Base-by-base conservation (phyloP, 30 jellyfish, hydroid and myxozoan genomes). In the Cassiopea andromeda region DNA sequence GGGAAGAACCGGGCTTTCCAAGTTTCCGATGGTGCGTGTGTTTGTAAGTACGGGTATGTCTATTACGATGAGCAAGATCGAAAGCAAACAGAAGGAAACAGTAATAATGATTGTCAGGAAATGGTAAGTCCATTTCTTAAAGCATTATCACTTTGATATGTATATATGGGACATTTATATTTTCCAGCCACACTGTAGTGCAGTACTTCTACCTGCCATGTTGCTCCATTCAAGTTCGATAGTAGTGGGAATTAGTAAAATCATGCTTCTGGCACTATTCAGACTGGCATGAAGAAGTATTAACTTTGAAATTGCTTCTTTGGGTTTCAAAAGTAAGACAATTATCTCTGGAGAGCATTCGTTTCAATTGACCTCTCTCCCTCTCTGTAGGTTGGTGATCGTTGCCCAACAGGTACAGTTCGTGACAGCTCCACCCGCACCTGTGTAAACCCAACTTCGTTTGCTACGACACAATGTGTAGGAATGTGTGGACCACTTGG, bases 1-100 rank as follows among this genome's bases (percentile, higher is more conserved):
- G 99, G 99, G 14, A 66, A 87, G 85, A 80, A 90, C 73, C 93
- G 99, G 16, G 93, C 94, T 45, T 96, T 96, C 87, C 98, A 92
- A 74, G 93, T 90, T 44, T 92, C 98, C 44, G 98, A 96, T 85
- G 98, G 98, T 73, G 94, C 98, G 10, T 96, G 99, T 82, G 97
- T 87, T 1, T 96, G 99, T 61, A 83, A 92, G 67, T 13, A 74
- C 54, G 98, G 98, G 0, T 96, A 78, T 69, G 89, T 96, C 27
- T 92, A 74, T 72, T 96, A 92, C 81, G 99, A 96, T 82, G 97
- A 82, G 60, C 77, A 74, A 1, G 84, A 92, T 48, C 78, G 85
- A 61, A 66, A 74, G 67, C 97, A 84, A 49, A 79, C 82, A 0
- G 99, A 96, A 80, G 99, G 99, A 49, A 96, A 96, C 60, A 96